Evolutionary conservation across 2,113 vertebrate genomes (phyloP).

Genomic region (Phalacrocorax aristotelis): DNA sequence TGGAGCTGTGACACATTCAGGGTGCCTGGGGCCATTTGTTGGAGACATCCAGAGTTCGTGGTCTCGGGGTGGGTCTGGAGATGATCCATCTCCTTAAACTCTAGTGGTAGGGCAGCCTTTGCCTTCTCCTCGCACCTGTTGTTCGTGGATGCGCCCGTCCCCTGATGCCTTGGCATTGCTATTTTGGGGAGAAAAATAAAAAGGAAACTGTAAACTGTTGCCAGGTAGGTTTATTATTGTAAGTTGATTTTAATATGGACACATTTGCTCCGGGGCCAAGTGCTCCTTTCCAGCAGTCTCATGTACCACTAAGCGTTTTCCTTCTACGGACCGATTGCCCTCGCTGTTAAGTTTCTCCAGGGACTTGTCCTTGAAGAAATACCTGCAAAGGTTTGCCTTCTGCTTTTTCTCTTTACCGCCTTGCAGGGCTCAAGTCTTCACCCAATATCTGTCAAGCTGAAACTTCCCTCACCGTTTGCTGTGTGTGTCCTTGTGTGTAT

Average conservation of each 20-base stretch:
- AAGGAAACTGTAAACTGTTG: neutral
- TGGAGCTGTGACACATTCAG: neutral
- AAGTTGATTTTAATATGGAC: neutral
- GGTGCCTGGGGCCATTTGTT: neutral
- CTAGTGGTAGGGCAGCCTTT: neutral
- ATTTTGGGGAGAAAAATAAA: neutral
- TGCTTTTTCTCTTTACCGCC: neutral
- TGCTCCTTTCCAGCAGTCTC: neutral
- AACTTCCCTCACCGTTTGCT: neutral
- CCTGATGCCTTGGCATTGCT: neutral
- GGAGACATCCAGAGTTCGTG: neutral
- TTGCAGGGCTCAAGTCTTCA: neutral
- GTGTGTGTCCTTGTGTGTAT: neutral
- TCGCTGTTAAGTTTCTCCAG: neutral
- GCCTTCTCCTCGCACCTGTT: neutral
- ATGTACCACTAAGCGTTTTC: neutral
- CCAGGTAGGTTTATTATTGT: neutral
- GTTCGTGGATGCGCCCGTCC: rapidly evolving
- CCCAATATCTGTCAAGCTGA: neutral
- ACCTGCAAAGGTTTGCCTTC: neutral
- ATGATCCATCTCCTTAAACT: neutral
- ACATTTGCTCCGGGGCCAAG: neutral
- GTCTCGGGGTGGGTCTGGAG: neutral
- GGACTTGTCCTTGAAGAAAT: neutral
- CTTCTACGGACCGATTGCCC: neutral